These are phyloP conservation scores for Callosobruchus maculatus DNA, from an alignment of 2,888 invertebrate genomes.

Conservation along the genomic window DNA sequence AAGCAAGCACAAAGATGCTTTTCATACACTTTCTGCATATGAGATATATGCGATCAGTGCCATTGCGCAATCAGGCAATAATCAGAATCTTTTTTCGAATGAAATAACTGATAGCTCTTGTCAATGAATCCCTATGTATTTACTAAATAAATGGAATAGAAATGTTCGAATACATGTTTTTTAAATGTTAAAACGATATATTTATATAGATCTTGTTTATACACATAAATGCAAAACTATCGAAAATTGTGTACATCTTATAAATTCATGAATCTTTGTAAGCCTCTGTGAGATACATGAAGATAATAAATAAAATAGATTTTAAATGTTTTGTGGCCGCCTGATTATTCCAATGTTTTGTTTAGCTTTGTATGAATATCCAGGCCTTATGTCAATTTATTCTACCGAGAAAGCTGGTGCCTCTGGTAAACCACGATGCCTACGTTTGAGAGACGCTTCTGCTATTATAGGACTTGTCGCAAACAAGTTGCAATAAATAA, in stretches of 20 bases:
- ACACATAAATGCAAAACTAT: slow-evolving; percentile 16
- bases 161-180: slow-evolving; percentile 42
- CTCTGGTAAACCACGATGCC: too few relatives aligned
- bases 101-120: background rate
- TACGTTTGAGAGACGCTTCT: too few relatives aligned
- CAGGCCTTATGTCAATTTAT: too few relatives aligned
- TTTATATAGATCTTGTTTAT: slow-evolving; percentile 34
- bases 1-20: too few relatives aligned
- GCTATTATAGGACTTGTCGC: too few relatives aligned
- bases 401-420: too few relatives aligned
- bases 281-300: slow-evolving; percentile 43
- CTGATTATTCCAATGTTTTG: too few relatives aligned
- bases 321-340: slow-evolving; percentile 31
- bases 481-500: too few relatives aligned
- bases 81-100: background rate
- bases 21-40: too few relatives aligned
- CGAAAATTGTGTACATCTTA: slow-evolving; percentile 3
- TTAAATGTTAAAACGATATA: slow-evolving; percentile 36
- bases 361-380: too few relatives aligned
- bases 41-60: too few relatives aligned
- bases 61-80: too few relatives aligned
- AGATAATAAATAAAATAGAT: slow-evolving; percentile 39
- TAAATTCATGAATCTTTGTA: slow-evolving; percentile 40
- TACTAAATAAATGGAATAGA: slow-evolving; percentile 27
- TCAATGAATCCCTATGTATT: slow-evolving; percentile 18